Conservation (phyloP, 2,797 vertebrate genomes). For the Apodemus agrarius region DNA sequence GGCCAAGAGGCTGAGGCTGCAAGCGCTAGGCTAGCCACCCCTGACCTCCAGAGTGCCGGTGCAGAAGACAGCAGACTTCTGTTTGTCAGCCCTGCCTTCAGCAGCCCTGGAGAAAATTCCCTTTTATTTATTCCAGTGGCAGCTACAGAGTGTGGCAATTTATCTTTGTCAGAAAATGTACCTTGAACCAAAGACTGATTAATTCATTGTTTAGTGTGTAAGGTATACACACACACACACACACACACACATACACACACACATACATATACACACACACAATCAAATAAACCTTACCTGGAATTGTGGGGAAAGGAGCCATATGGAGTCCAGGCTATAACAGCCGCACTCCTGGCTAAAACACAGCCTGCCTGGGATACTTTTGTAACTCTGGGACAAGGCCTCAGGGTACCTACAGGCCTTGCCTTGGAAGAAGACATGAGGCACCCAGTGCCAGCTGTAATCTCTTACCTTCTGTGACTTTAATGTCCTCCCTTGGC, state of each 20-base stretch:
- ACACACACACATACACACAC: background rate
- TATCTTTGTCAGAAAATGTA: conserved; percentile 37
- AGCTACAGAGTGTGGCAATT: conserved; percentile 5
- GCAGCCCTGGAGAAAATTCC: background rate
- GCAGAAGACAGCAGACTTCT: background rate
- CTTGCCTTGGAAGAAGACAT: background rate
- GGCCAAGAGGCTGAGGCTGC: background rate
- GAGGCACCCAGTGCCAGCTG: background rate
- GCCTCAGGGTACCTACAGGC: background rate
- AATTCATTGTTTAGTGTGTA: background rate
- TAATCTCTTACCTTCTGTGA: background rate
- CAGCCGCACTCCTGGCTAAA: background rate
- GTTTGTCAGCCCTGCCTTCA: background rate
- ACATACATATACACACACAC: no score
- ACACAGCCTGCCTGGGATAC: background rate
- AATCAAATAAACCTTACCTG: background rate
- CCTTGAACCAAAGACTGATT: conserved; percentile 26
- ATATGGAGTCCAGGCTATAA: background rate
- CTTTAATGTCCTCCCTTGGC: background rate
- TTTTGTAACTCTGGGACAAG: background rate
- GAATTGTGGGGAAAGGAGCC: background rate
- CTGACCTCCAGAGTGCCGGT: background rate
- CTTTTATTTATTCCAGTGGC: conserved; percentile 30
- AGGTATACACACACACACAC: no score
- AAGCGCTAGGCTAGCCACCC: background rate